Percentiles rank a stretch among this genome's conserved stretches.
phyloP scores from a whole-genome alignment of 2,797 vertebrate species.

The Enteromius treurensis region DNA sequence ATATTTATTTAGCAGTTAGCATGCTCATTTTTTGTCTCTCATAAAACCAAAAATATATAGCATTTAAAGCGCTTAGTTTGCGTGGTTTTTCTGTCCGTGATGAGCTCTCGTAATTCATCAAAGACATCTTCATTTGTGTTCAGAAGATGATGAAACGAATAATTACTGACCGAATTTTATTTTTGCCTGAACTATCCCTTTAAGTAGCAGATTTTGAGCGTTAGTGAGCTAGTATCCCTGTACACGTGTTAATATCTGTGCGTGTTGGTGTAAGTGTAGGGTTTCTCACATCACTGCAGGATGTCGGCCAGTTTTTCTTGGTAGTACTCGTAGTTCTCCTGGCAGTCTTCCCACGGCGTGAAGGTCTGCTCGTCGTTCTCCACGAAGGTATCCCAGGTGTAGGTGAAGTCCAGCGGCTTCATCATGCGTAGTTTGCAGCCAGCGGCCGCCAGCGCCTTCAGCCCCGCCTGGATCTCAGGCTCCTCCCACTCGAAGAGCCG shows the following conservation, averaged over 20 bases:
- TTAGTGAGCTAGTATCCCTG: neutral
- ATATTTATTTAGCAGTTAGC: no score
- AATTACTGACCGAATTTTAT: neutral
- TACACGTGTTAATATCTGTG: neutral
- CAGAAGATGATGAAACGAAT: neutral
- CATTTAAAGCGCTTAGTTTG: neutral
- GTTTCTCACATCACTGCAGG: conserved; percentile 76
- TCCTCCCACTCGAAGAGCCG: conserved; percentile 94
- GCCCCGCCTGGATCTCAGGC: conserved; percentile 81
- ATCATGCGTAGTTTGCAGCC: conserved; percentile 91
- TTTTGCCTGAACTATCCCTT: neutral
- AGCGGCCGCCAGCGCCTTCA: conserved; percentile 79
- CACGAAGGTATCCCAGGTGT: conserved; percentile 93
- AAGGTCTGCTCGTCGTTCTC: conserved; percentile 83
- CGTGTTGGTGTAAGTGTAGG: neutral
- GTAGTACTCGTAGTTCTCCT: conserved; percentile 91
- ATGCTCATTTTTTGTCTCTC: no score
- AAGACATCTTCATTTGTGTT: no score
- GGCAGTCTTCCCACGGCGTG: conserved; percentile 94
- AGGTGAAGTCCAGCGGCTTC: conserved; percentile 93
- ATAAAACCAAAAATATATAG: no score
- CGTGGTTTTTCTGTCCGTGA: neutral
- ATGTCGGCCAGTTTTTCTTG: conserved; percentile 90
- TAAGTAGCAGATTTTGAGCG: neutral
- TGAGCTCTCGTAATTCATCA: neutral